Evolutionary conservation across 2,888 invertebrate species (phyloP), one percentile per base, ranked within the genome.

Genomic region (Romanomermis culicivorax): DNA sequence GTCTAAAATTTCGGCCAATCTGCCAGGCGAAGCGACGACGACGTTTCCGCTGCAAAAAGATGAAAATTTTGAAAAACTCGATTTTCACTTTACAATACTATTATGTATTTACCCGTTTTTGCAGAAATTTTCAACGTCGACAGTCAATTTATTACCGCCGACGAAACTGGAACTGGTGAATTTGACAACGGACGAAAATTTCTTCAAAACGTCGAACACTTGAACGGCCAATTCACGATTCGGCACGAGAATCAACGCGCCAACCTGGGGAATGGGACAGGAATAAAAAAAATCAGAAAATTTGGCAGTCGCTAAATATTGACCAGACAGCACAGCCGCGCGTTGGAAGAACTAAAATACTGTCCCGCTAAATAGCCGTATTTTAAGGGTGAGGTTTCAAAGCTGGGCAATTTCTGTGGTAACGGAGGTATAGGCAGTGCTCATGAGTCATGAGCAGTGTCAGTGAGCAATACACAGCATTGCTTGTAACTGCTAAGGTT

Each of bases 221-320:
- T 97, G 97, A 26, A 79, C 74, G 0, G 95, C 93, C 36, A 99
- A 72, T 71, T 99, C 97, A 64, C 95, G 76, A 0, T 95, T 95
- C 0, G 97, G 97, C 0, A 91, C 88, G 63, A 97, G 79, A 52
- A 99, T 79, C 17, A 97, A 74, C 0, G 83, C 85, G 42, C 86
- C 88, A 54, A 93, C 77, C 72, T 73, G 61, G 24, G 58, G 56
- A 51, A 36, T 20, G 29, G 29, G 29, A 36, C 7, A 36, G 17
- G 11, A 36, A 36, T 36, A 36, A n/a, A n/a, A n/a, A n/a, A n/a
- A n/a, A n/a, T n/a, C n/a, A n/a, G n/a, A n/a, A n/a, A n/a, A n/a
- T n/a, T n/a, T n/a, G n/a, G n/a, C n/a, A n/a, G n/a, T n/a, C n/a
- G n/a, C n/a, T n/a, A n/a, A n/a, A n/a, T n/a, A n/a, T n/a, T n/a